Percentiles rank a stretch among this genome's conserved stretches.
These are phyloP conservation scores for Drosophila fungiperda DNA, from an alignment of 2,888 invertebrate genomes.

Conservation along the genomic window DNA sequence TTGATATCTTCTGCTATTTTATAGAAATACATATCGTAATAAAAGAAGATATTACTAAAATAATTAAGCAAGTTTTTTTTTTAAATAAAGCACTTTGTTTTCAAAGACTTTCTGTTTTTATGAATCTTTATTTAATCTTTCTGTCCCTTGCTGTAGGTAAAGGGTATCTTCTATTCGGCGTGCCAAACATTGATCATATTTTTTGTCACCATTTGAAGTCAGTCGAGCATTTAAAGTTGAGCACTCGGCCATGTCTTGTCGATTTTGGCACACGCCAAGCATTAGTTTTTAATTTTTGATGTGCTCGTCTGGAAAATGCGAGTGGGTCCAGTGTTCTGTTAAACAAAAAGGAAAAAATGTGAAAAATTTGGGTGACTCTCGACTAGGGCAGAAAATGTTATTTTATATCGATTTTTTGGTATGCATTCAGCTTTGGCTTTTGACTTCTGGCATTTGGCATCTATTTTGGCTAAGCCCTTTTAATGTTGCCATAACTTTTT, in stretches of 20 bases:
- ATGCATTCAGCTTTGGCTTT: constrained; percentile 10
- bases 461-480: constrained; percentile 59
- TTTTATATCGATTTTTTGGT: constrained; percentile 26
- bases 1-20: no score
- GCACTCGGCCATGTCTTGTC: constrained; percentile 31
- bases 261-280: constrained; percentile 55
- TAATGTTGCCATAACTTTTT: constrained; percentile 75
- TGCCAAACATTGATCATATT: background rate
- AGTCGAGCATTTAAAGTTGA: constrained; percentile 56
- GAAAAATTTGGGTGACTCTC: constrained; percentile 7
- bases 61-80: no score
- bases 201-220: constrained; percentile 54
- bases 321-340: constrained; percentile 17
- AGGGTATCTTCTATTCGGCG: background rate
- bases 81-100: background rate
- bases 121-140: background rate
- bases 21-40: no score
- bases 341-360: constrained; percentile 15
- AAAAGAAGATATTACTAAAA: no score
- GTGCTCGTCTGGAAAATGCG: constrained; percentile 71
- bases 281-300: constrained; percentile 69
- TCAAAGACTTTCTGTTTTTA: background rate
- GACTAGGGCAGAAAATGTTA: constrained; percentile 20
- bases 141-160: background rate
- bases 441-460: constrained; percentile 22